Base-by-base conservation (phyloP, 2,113 vertebrate species). In the Cyprinus carpio region DNA sequence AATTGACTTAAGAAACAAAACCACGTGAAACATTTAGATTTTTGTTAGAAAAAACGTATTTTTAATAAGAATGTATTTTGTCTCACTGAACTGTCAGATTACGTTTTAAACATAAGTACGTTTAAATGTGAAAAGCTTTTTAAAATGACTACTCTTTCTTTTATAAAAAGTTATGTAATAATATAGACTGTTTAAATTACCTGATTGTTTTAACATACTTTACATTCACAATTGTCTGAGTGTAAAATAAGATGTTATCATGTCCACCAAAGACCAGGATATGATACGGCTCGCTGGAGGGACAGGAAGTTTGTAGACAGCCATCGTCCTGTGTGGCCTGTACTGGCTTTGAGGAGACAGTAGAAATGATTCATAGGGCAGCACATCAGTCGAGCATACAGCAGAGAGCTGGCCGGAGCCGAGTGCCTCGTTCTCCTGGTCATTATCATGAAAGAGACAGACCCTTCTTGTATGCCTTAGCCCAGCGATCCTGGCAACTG, bases 371-470 rank as follows among this genome's bases (percentile, higher is more conserved):
- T 77, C 25, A 18, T 12, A 49, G 51, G 43, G 84, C 23, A 78
- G 43, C 23, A 75, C 25, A 84, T 85, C 72, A 82, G 79, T 82
- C 51, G 20, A 37, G 29, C 80, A n/a, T 60, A 67, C 6, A 60
- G 25, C 74, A 75, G 37, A 82, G n/a, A 62, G 27, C 54, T 74
- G 69, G 75, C 79, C 49, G 6, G 27, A 56, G 9, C 31, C 1
- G 60, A 65, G 78, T 23, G 54, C 15, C 8, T 88, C 31, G 16
- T 84, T 76, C 60, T 80, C 37, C 75, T 76, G 76, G 69, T 75
- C 80, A 34, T 88, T 86, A 86, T 88, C 81, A 82, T 84, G 43
- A 86, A 88, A 81, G 76, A 71, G 71, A 84, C 85, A 85, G 83
- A 85, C 67, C 78, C 43, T 27, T 64, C n/a, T 56, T 3, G 29